These are phyloP conservation scores for Liposcelis brunnea DNA, from an alignment of 2,888 invertebrate genomes.

Conservation along the genomic window DNA sequence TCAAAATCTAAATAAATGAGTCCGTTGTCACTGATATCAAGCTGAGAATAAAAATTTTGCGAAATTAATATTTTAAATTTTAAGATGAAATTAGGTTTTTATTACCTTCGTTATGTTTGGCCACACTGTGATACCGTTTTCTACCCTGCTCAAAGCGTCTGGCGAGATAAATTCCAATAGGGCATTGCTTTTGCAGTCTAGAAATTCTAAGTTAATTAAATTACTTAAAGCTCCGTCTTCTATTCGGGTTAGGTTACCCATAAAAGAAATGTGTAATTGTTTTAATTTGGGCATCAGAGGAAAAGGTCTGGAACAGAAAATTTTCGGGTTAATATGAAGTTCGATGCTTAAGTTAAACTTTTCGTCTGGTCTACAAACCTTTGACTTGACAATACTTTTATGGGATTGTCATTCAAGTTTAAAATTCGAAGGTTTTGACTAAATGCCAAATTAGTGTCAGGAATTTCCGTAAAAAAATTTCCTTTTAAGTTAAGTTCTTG, in stretches of 20 bases:
- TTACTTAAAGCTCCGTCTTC: slow-evolving; percentile 36
- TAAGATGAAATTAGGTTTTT: too few species aligned
- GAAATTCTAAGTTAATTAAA: slow-evolving; percentile 26
- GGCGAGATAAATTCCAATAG: slow-evolving; percentile 39
- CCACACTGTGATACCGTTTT: slow-evolving; percentile 37
- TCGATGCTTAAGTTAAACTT: neutral
- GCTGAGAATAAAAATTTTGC: too few species aligned
- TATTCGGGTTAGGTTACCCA: slow-evolving; percentile 40
- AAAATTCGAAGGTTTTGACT: slow-evolving; percentile 41
- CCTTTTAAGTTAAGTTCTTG: slow-evolving; percentile 46
- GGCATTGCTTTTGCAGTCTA: slow-evolving; percentile 47
- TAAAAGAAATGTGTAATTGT: slow-evolving; percentile 49
- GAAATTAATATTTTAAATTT: too few species aligned
- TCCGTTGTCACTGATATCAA: slow-evolving; percentile 57
- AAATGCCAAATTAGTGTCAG: slow-evolving; percentile 36
- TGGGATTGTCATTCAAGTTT: slow-evolving; percentile 52
- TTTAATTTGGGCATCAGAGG: slow-evolving; percentile 41
- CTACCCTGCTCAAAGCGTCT: slow-evolving; percentile 33
- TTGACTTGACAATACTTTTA: slow-evolving; percentile 29
- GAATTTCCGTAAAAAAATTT: slow-evolving; percentile 41
- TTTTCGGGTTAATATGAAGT: neutral
- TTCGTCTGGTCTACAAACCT: too few species aligned
- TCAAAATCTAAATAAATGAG: slow-evolving; percentile 45
- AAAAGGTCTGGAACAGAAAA: slow-evolving; percentile 29
- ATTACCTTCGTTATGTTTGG: slow-evolving; percentile 46